These are phyloP conservation scores for Salticus scenicus DNA, from an alignment of 2,888 invertebrate species.

Conservation along the genomic window DNA sequence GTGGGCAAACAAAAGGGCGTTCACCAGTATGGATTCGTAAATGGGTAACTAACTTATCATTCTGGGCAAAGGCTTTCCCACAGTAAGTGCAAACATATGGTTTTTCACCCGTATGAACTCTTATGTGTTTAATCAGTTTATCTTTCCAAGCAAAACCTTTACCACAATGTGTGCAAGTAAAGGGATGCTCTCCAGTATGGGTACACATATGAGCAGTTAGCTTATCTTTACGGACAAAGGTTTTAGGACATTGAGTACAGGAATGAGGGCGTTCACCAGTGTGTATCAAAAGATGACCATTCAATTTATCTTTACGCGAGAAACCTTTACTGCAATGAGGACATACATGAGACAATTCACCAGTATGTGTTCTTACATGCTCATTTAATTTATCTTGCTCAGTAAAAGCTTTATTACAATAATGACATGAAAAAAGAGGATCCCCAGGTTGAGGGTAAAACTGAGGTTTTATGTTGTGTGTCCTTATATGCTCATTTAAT, in stretches of 20 bases:
- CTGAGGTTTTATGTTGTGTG: constrained; percentile 53
- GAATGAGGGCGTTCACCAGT: constrained; percentile 47
- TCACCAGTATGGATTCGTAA: constrained; percentile 59
- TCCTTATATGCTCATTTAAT: constrained; percentile 48
- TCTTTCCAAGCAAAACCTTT: constrained; percentile 65
- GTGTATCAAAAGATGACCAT: constrained; percentile 40
- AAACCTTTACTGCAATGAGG: constrained; percentile 39
- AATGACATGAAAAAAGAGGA: constrained; percentile 50
- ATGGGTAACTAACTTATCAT: constrained; percentile 58
- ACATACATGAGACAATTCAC: constrained; percentile 35
- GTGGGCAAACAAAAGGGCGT: constrained; percentile 46
- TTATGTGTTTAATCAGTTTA: constrained; percentile 55
- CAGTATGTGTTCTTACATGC: constrained; percentile 42
- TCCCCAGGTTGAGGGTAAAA: constrained; percentile 50
- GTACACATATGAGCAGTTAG: constrained; percentile 53
- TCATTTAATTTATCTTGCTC: constrained; percentile 46
- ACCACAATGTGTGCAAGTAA: constrained; percentile 53
- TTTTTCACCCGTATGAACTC: constrained; percentile 55
- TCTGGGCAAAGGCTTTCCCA: constrained; percentile 51
- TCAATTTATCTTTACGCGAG: constrained; percentile 52
- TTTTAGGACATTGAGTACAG: constrained; percentile 54
- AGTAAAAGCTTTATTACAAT: constrained; percentile 49
- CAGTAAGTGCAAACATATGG: constrained; percentile 58
- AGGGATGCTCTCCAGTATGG: constrained; percentile 60
- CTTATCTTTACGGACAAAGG: constrained; percentile 57